These are phyloP conservation scores for Atrina japonica DNA, from an alignment of 2,888 invertebrate species.

Conservation along the genomic window DNA sequence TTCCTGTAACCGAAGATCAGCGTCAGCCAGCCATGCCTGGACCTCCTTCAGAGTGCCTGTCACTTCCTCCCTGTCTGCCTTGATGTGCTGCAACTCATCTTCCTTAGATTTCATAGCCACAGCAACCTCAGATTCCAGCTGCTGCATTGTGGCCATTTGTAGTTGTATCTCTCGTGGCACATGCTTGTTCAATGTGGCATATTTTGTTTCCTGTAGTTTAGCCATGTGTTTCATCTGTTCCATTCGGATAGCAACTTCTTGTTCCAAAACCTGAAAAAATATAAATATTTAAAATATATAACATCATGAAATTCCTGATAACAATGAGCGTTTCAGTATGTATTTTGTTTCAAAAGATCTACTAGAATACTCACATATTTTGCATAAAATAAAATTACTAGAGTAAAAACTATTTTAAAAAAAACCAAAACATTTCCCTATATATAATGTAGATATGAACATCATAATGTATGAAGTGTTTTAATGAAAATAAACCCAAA, in stretches of 20 bases:
- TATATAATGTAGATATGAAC: too few species aligned
- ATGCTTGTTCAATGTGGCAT: constrained; percentile 57
- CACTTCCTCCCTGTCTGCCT: constrained; percentile 64
- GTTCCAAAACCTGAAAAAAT: constrained; percentile 62
- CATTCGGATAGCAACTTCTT: constrained; percentile 67
- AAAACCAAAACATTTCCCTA: too few species aligned
- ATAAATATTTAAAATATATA: too few species aligned
- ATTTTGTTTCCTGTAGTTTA: constrained; percentile 65
- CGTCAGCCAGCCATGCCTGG: constrained; percentile 65
- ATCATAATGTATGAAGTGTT: too few species aligned
- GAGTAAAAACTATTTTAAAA: too few species aligned
- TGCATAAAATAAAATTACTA: too few species aligned
- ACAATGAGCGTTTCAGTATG: too few species aligned
- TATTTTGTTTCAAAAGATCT: too few species aligned
- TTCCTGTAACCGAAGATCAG: constrained; percentile 65
- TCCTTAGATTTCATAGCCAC: constrained; percentile 63
- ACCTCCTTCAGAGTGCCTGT: constrained; percentile 54
- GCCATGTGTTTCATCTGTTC: constrained; percentile 64
- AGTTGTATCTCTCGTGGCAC: constrained; percentile 63
- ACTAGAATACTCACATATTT: too few species aligned
- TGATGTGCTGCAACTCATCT: constrained; percentile 66
- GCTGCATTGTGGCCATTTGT: constrained; percentile 59
- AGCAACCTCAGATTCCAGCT: constrained; percentile 58
- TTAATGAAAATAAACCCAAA: too few species aligned
- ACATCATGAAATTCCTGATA: too few species aligned